Base-by-base conservation (phyloP, 2,113 vertebrate species). In the Arizona elegans region DNA sequence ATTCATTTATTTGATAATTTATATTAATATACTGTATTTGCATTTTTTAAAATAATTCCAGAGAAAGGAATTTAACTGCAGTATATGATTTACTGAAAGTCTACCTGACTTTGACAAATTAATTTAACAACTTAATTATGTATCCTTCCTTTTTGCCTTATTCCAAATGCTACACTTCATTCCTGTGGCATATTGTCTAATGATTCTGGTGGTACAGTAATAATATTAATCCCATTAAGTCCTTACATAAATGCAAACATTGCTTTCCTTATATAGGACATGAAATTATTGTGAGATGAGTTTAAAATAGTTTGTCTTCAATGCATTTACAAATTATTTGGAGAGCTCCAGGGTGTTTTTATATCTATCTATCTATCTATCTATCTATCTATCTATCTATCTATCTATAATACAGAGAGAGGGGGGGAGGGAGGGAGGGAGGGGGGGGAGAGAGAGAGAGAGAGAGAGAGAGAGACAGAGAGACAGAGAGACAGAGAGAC, bases 81-180 rank as follows among this genome's bases (percentile, higher is more conserved):
- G 59, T 91, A 23, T 93, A 93, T 81, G 52, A 96, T 93, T 95
- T 92, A 95, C 90, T 93, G 91, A 96, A 90, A 38, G 8, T 2
- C 43, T 62, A n/a, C 65, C 33, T 59, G 53, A 88, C 75, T 90
- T 53, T 92, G 5, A 93, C 87, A 88, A 90, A 47, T 94, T 95
- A 95, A 92, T 93, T 10, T 91, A 59, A 86, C 13, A 0, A 24
- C 33, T 12, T 90, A 58, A 47, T 38, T 89, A 56, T 53, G n/a
- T 29, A 4, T 11, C 26, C 50, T n/a, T 65, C 54, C 43, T 65
- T 52, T 70, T 21, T 3, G 21, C 50, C 33, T 75, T 24, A 23
- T 93, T 88, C 86, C 91, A 90, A 7, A 33, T 1, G 93, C 90
- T 88, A 54, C 89, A 55, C 33, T n/a, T 10, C 12, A 70, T 92